phyloP scores from a whole-genome alignment of 1,140 invertebrate genomes.

The Halotydeus destructor region DNA sequence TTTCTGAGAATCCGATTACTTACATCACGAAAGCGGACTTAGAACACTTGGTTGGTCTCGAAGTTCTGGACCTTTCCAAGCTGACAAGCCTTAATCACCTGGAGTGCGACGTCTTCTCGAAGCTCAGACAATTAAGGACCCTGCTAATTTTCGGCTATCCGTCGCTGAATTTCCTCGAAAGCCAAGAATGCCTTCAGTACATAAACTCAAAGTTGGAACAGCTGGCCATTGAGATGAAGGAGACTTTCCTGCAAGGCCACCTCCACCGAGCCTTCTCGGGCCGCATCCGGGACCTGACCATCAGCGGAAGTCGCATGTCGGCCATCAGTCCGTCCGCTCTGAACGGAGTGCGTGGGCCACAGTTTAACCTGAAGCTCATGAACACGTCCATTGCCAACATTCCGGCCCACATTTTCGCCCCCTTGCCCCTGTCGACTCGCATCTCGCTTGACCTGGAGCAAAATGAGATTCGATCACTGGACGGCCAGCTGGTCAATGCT shows the following conservation, averaged over 20 bases:
- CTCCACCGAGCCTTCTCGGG: conserved; percentile 52
- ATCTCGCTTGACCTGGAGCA: conserved; percentile 53
- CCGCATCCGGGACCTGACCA: conserved; percentile 43
- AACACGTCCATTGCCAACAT: conserved; percentile 54
- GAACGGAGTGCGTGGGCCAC: conserved; percentile 41
- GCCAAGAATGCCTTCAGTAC: conserved; percentile 46
- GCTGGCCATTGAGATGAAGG: conserved; percentile 65
- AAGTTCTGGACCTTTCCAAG: conserved; percentile 39
- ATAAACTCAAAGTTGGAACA: conserved; percentile 24
- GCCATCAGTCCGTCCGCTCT: conserved; percentile 58
- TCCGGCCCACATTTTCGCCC: conserved; percentile 56
- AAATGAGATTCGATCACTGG: conserved; percentile 47
- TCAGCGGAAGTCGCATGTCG: conserved; percentile 49
- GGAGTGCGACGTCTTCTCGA: conserved; percentile 56
- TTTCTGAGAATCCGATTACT: conserved; percentile 52
- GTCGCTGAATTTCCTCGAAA: conserved; percentile 54
- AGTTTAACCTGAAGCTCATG: conserved; percentile 44
- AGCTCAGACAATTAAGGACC: conserved; percentile 40
- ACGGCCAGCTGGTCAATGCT: conserved; percentile 48
- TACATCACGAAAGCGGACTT: conserved; percentile 49
- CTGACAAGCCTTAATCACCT: conserved; percentile 45
- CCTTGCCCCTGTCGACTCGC: conserved; percentile 61
- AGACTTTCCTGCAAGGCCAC: conserved; percentile 55
- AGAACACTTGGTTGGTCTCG: conserved; percentile 38
- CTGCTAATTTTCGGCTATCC: conserved; percentile 50